A percentile compares a stretch with the other conserved stretches of the same genome.
Conservation (phyloP, 2,797 vertebrate genomes). For the Rhabdophis nuchalis region DNA sequence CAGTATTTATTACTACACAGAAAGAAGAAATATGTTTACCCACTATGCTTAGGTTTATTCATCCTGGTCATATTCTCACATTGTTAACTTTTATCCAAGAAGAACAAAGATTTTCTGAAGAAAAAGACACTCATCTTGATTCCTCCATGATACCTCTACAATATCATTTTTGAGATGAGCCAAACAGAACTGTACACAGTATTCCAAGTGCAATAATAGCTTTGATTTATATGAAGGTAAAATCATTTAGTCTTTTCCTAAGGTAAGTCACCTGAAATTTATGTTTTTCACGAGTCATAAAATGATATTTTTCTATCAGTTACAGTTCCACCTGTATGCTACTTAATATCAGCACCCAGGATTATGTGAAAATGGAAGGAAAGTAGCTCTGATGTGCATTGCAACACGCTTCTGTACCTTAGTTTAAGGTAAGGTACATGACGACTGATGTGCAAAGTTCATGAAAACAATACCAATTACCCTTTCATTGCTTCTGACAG, state of each 20-base stretch:
- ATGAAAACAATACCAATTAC: conserved; percentile 26
- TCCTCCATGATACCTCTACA: neutral
- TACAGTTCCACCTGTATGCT: neutral
- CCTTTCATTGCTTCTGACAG: conserved; percentile 40
- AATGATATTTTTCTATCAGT: neutral
- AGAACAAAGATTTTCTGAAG: neutral
- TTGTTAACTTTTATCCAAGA: neutral
- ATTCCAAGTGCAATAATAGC: neutral
- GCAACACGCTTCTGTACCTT: neutral
- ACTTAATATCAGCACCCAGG: neutral
- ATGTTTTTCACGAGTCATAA: neutral
- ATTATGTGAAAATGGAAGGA: neutral
- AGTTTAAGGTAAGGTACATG: conserved; percentile 20
- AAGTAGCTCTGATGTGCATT: neutral
- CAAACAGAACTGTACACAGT: neutral
- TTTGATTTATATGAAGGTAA: neutral
- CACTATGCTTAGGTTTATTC: neutral
- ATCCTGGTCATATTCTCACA: too few relatives aligned
- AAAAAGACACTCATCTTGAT: neutral
- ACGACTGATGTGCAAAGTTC: conserved; percentile 20
- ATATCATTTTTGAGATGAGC: neutral
- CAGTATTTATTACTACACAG: neutral
- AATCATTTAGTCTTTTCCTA: neutral
- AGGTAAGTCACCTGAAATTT: neutral
- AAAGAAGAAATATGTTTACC: neutral